Evolutionary conservation across 2,113 vertebrate species (phyloP).

Genomic region (Mustela lutreola): DNA sequence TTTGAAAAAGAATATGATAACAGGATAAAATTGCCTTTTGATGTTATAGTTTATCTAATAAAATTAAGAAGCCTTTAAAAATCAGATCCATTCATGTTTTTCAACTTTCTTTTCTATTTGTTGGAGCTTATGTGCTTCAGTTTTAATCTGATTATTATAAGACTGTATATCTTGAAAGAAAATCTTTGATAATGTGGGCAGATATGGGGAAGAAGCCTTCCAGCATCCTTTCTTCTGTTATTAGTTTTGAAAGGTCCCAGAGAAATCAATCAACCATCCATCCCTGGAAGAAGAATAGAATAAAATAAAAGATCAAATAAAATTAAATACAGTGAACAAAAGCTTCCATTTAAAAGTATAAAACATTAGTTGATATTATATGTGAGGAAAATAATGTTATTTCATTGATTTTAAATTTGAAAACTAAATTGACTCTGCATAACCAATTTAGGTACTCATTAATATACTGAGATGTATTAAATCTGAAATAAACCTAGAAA

Average conservation of each 20-base stretch:
- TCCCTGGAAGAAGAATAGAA: not conserved
- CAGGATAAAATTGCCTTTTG: not conserved
- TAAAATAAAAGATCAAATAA: not conserved
- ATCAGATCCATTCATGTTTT: not conserved
- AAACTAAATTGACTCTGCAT: constrained; percentile 37
- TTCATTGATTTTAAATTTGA: constrained; percentile 25
- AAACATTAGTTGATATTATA: not conserved
- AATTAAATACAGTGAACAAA: not conserved
- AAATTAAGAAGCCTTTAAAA: not conserved
- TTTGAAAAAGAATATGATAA: not conserved
- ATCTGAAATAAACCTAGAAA: constrained; percentile 39
- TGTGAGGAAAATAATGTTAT: not conserved
- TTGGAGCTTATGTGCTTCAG: not conserved
- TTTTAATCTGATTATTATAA: not conserved
- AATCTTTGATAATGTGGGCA: not conserved
- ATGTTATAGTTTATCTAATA: not conserved
- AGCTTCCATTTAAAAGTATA: not conserved
- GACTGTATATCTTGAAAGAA: not conserved
- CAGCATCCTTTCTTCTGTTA: not conserved
- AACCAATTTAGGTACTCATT: constrained; percentile 45
- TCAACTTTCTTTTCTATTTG: not conserved
- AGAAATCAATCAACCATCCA: not conserved
- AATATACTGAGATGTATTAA: constrained; percentile 15
- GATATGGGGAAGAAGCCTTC: not conserved
- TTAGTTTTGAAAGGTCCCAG: not conserved